Evolutionary conservation across 1,140 invertebrate genomes (phyloP), one percentile per base, ranked within the genome.

Genomic region (Drosophila sp.): DNA sequence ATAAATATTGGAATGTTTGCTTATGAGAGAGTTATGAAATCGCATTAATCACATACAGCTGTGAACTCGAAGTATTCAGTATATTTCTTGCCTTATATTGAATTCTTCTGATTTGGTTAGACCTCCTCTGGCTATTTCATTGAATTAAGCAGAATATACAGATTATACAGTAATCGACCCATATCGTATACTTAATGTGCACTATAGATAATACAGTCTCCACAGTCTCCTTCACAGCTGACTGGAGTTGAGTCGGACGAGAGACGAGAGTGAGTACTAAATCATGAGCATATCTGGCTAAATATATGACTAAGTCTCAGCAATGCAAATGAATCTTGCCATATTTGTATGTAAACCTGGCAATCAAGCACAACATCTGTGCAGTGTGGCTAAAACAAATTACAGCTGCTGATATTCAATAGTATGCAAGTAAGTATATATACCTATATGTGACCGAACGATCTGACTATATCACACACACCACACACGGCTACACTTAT

Each of bases 351-450:
- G 59, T 56, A 25, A 40, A n/a, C 25, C 50, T 48, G 34, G 51
- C 27, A 65, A 71, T 71, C 51, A 64, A 41, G 50, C 41, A 63
- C 67, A 71, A 64, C 67, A 71, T 64, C 67, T 71, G 67, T 71
- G 67, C 51, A 32, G 40, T 64, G 40, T 71, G 67, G 67, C 51
- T 61, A 43, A 61, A 61, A 69, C 67, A 65, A 72, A 72, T 72
- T 65, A 72, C 32, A 72, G 54, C 27, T 57, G 58, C 53, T 25
- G 54, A 67, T 71, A 54, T 64, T 59, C 40, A 54, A 63, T 70
- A 54, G 4, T 64, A 40, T 34, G 27, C 50, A 27, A 57, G 41
- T 46, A 63, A 43, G 27, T 64, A 65, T 36, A 51, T 32, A 65
- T 71, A 64, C 13, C 25, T 45, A 9, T 18, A 36, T 16, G 43